Evolutionary conservation across 2,888 invertebrate species (phyloP), one percentile per base, ranked within the genome.

Genomic region (Orthosia incerta): DNA sequence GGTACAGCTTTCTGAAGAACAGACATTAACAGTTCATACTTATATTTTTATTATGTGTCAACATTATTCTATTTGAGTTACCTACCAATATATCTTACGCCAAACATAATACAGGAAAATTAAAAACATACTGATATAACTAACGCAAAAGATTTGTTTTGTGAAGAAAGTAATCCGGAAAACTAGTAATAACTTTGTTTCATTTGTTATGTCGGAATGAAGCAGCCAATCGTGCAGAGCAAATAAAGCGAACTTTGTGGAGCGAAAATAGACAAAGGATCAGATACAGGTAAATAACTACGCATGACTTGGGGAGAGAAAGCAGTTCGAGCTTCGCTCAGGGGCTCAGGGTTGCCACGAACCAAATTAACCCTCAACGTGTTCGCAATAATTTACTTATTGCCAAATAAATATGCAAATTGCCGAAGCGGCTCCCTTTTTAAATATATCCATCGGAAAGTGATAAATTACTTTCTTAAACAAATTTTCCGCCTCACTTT

Each of bases 231-330:
- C 93, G 93, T 89, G 91, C 90, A 89, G 90, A 93, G 91, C 91
- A 94, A 95, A 95, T 95, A 95, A 93, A 94, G 90, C 91, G 87
- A 88, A 93, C 90, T 94, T 94, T 92, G 93, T 94, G 93, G 88
- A 94, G 94, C 95, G 94, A 93, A 92, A 95, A 95, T 93, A 95
- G 94, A 95, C 95, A 95, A 95, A 94, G 94, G 94, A 93, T 94
- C 93, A 89, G 91, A 94, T 93, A 94, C 95, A 95, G 95, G 95
- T 95, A 95, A 94, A 93, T 93, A 94, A 93, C 92, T 91, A 92
- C 92, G 93, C 92, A 92, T 91, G 93, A 91, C 90, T 93, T 87
- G 90, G 90, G 87, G 87, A 88, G 88, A 89, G 92, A 91, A 92
- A 94, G 92, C 92, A 89, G 91, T 92, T 89, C 88, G 91, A 89